These are phyloP conservation scores for Sarcophaga variegata DNA, from an alignment of 2,888 invertebrate species.

Conservation along the genomic window DNA sequence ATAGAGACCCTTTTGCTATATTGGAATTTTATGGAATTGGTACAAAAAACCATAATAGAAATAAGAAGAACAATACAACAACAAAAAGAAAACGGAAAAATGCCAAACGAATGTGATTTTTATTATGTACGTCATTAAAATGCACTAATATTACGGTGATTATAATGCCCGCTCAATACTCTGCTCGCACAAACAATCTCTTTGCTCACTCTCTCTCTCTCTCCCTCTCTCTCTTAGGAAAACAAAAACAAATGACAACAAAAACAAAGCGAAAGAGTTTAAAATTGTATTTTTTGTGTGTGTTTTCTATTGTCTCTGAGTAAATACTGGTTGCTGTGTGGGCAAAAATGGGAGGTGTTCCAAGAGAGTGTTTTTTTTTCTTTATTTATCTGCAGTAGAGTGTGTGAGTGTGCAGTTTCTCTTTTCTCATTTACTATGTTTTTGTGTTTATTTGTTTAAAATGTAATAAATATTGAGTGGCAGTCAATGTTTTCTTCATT, in stretches of 20 bases:
- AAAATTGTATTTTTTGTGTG: constrained; percentile 6
- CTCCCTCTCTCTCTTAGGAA: neutral
- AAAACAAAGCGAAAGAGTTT: constrained; percentile 14
- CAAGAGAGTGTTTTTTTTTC: constrained; percentile 7
- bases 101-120: constrained; percentile 80
- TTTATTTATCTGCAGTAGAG: no score
- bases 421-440: constrained; percentile 44
- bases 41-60: constrained; percentile 65
- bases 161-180: constrained; percentile 67
- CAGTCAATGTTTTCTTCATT: constrained; percentile 69
- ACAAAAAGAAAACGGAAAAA: constrained; percentile 43
- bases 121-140: constrained; percentile 82
- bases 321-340: constrained; percentile 54
- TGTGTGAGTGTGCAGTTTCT: neutral
- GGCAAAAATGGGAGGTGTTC: constrained; percentile 58
- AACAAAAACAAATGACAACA: constrained; percentile 11
- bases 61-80: constrained; percentile 15
- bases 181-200: neutral
- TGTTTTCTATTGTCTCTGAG: constrained; percentile 60
- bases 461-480: constrained; percentile 79
- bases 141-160: constrained; percentile 74
- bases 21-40: constrained; percentile 79
- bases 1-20: constrained; percentile 46
- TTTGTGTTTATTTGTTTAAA: constrained; percentile 80
- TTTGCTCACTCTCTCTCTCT: neutral